phyloP scores from a whole-genome alignment of 1,140 invertebrate genomes.

The Tetraneura akinire region DNA sequence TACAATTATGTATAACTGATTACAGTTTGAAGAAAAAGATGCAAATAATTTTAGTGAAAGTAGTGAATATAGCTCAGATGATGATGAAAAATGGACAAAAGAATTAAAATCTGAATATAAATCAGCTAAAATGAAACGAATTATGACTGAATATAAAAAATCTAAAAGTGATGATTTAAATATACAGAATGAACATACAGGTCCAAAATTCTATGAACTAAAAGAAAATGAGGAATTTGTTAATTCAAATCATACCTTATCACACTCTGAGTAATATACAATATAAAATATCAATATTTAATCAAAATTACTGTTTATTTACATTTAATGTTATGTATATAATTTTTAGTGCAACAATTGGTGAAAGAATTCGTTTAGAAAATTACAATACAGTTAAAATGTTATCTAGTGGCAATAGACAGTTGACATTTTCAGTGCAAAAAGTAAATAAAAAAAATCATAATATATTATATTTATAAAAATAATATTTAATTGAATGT shows the following conservation, averaged over 20 bases:
- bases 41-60: slow-evolving; percentile 59
- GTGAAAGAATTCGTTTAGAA: slow-evolving; percentile 54
- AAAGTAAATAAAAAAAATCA: slow-evolving; percentile 48
- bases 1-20: not conserved
- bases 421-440: slow-evolving; percentile 54
- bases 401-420: slow-evolving; percentile 54
- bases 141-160: slow-evolving; percentile 58
- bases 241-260: slow-evolving; percentile 58
- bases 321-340: not conserved
- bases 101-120: slow-evolving; percentile 77
- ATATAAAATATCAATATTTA: slow-evolving; percentile 54
- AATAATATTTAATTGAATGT: no score
- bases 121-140: slow-evolving; percentile 58
- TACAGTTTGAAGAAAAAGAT: slow-evolving; percentile 58
- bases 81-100: slow-evolving; percentile 75
- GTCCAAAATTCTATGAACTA: slow-evolving; percentile 68
- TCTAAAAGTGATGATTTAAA: slow-evolving; percentile 58
- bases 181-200: slow-evolving; percentile 54
- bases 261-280: slow-evolving; percentile 15
- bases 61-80: slow-evolving; percentile 67
- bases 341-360: slow-evolving; percentile 52
- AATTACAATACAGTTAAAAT: slow-evolving; percentile 52
- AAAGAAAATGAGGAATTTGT: slow-evolving; percentile 67
- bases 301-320: not conserved
- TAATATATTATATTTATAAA: not conserved